Evolutionary conservation across 2,888 invertebrate species (phyloP), one percentile per base, ranked within the genome.

Genomic region (Petrolisthes cinctipes): DNA sequence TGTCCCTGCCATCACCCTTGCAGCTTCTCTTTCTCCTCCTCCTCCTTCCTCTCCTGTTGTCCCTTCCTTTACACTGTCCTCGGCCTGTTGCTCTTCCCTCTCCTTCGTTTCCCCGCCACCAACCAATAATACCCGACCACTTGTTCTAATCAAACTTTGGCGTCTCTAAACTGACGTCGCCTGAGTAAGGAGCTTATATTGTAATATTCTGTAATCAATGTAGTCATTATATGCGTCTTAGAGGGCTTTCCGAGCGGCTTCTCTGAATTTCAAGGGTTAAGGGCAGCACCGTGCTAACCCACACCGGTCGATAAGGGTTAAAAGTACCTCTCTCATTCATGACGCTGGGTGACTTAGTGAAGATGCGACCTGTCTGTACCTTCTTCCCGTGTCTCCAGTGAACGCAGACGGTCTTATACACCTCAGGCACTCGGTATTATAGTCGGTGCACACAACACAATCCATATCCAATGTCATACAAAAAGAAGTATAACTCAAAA

Each of bases 191-290:
- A 83, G 86, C 86, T 86, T 86, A 86, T 83, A 86, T 56, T 86
- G 86, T 86, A 86, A 86, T 86, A 86, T 86, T 83, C 86, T 83
- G 86, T 86, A 86, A 86, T 86, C 86, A 86, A 86, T 86, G 86
- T 86, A 83, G 86, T 86, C 86, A 86, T 86, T 86, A 86, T 86
- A 83, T 79, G 66, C 86, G 86, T 86, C 86, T 86, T 86, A 86
- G 79, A 80, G 83, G 83, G 86, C 86, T 86, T 83, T 83, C 83
- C 76, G 86, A 86, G 86, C 75, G 83, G 86, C 86, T 86, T 86
- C 86, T 83, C 20, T 86, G 86, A 83, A 83, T 86, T 83, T 83
- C 81, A 79, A 86, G 86, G 78, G 83, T 86, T 83, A 79, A 54
- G 78, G 73, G 78, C 76, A 68, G 57, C 79, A 82, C 53, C 73